Conservation (phyloP, 1,140 invertebrate species). For the Grapholita molesta region DNA sequence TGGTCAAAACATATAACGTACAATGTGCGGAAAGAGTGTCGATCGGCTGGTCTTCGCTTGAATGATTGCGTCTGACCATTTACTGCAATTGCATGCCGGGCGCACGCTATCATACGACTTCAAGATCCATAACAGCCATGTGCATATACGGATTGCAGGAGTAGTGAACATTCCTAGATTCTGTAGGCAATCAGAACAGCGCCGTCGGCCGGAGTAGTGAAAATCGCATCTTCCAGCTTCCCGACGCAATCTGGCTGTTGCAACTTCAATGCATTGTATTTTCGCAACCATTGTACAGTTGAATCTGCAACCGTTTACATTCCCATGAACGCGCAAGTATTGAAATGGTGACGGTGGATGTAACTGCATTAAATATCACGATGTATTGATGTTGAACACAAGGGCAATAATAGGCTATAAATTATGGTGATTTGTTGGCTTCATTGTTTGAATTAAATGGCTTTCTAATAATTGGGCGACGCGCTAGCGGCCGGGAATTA, state of each 20-base stretch:
- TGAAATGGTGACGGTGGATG: neutral
- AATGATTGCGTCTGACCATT: neutral
- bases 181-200: neutral
- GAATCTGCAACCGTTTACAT: slow-evolving; percentile 2
- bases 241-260: neutral
- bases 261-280: slow-evolving; percentile 11
- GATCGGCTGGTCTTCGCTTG: neutral
- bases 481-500: neutral
- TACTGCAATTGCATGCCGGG: neutral
- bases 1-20: neutral
- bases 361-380: neutral
- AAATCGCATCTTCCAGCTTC: neutral
- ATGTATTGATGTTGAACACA: neutral
- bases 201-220: neutral
- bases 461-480: neutral
- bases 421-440: neutral
- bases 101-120: neutral
- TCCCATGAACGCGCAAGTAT: neutral
- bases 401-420: neutral
- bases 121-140: neutral
- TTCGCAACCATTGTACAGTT: slow-evolving; percentile 7
- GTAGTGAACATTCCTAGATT: neutral
- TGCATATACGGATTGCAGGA: neutral
- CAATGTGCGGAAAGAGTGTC: neutral
- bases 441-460: neutral